Evolutionary conservation across 2,888 invertebrate species (phyloP).

Genomic region (Apodemia mormo): DNA sequence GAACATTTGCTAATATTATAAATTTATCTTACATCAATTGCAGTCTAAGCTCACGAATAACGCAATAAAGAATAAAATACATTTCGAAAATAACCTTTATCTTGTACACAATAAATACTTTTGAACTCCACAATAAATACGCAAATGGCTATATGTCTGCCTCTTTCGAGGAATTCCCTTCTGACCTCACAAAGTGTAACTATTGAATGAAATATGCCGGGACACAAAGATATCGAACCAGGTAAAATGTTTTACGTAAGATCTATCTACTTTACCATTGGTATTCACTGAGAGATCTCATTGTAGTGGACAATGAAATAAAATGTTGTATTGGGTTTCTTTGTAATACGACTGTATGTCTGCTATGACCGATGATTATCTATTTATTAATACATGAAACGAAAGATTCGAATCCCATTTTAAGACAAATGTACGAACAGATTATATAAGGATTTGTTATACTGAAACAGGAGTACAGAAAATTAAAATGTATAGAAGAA

Average conservation of each 20-base stretch:
- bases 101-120: not conserved
- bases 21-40: not conserved
- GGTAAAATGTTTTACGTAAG: slow-evolving; percentile 42
- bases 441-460: too few species aligned
- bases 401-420: too few species aligned
- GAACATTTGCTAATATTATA: too few species aligned
- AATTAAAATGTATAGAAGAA: too few species aligned
- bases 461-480: too few species aligned
- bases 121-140: not conserved
- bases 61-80: not conserved
- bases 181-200: slow-evolving; percentile 52
- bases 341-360: too few species aligned
- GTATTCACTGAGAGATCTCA: not conserved
- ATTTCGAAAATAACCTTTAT: not conserved
- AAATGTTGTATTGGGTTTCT: too few species aligned
- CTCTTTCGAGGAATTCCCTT: slow-evolving; percentile 54
- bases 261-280: slow-evolving; percentile 11
- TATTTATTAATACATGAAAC: not conserved
- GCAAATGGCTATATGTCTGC: slow-evolving; percentile 39
- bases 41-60: not conserved
- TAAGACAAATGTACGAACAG: too few species aligned
- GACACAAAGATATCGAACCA: slow-evolving; percentile 40
- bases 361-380: too few species aligned
- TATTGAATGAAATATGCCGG: slow-evolving; percentile 56
- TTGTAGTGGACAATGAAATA: not conserved